Percentiles rank a stretch among this genome's conserved stretches.
Conservation (phyloP, 2,888 invertebrate genomes). For the Acanthosepion esculentum region DNA sequence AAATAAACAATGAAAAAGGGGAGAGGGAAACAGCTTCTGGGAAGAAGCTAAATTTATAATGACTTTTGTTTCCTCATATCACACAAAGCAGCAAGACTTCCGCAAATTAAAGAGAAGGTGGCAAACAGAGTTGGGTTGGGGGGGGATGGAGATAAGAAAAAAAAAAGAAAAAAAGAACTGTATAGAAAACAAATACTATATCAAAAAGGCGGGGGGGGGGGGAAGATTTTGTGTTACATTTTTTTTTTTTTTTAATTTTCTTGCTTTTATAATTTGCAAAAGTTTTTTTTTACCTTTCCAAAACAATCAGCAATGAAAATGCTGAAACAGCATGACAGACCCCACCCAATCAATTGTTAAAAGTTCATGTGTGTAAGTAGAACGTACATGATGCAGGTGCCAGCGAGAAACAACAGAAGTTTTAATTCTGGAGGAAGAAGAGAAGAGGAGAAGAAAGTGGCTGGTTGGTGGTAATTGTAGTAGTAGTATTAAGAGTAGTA, state of each 20-base stretch:
- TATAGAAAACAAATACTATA: neutral
- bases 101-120: constrained; percentile 7
- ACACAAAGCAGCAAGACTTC: constrained; percentile 22
- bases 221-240: neutral
- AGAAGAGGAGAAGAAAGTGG: neutral
- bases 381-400: constrained; percentile 33
- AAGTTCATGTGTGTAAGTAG: constrained; percentile 22
- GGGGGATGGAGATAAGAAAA: too few species aligned
- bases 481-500: neutral
- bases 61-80: neutral
- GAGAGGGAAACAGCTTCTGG: neutral
- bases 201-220: neutral
- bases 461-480: neutral
- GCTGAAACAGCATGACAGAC: neutral
- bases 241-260: neutral
- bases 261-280: neutral
- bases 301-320: constrained; percentile 23
- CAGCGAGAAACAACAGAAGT: neutral
- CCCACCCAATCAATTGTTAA: constrained; percentile 11
- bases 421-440: constrained; percentile 22
- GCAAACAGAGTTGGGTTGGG: neutral
- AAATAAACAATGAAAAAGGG: neutral
- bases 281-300: neutral
- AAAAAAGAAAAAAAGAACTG: neutral
- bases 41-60: neutral